phyloP scores from a whole-genome alignment of 2,888 invertebrate genomes.

The Cantharis nigra region DNA sequence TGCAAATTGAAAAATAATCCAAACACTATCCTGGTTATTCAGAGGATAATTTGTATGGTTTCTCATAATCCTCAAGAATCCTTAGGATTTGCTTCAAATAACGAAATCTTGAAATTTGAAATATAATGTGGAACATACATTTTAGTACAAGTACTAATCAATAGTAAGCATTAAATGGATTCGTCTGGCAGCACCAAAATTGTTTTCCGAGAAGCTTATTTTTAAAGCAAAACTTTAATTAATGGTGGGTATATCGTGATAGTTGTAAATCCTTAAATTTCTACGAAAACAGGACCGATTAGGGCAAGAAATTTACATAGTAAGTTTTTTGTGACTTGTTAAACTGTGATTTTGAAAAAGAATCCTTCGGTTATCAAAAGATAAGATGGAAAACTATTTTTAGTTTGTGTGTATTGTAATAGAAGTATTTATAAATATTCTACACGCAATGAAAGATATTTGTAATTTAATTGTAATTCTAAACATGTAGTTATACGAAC shows the following conservation, averaged over 20 bases:
- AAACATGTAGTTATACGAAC: slow-evolving; percentile 5
- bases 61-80: slow-evolving; percentile 25
- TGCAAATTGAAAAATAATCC: neutral
- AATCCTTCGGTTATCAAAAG: neutral
- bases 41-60: slow-evolving; percentile 10
- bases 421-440: neutral
- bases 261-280: neutral
- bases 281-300: neutral
- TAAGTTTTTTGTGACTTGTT: neutral
- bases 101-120: slow-evolving; percentile 11
- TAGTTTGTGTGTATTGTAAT: neutral
- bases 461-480: slow-evolving; percentile 6
- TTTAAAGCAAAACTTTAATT: neutral
- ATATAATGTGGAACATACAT: neutral
- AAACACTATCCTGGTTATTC: neutral
- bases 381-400: neutral
- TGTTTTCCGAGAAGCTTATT: neutral
- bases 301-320: neutral
- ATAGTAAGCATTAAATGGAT: neutral
- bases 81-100: slow-evolving; percentile 20
- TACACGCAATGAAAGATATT: slow-evolving; percentile 8
- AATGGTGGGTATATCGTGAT: neutral
- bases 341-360: neutral
- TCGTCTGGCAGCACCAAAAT: neutral
- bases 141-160: neutral